These are phyloP conservation scores for Nothobranchius kuhntae DNA, from an alignment of 2,113 vertebrate genomes.

Conservation along the genomic window DNA sequence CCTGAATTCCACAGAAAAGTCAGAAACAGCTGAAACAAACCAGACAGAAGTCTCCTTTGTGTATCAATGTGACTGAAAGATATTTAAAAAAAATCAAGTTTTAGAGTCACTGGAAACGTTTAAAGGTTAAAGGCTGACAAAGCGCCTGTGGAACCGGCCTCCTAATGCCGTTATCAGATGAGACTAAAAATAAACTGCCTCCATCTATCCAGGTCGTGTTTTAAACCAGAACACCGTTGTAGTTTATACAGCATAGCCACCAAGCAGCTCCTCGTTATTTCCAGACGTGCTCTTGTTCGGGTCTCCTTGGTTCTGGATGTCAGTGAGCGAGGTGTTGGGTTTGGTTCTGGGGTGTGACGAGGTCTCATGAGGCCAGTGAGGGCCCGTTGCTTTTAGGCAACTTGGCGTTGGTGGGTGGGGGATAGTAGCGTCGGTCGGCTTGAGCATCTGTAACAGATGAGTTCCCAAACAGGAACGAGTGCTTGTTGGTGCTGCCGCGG, in stretches of 20 bases:
- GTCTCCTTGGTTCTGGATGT: not conserved
- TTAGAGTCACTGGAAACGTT: not conserved
- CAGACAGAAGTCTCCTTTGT: not conserved
- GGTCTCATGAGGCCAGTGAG: slow-evolving; percentile 58
- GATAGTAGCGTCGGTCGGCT: slow-evolving; percentile 49
- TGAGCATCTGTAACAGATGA: slow-evolving; percentile 50
- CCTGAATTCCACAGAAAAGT: slow-evolving; percentile 59
- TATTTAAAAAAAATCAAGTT: not conserved
- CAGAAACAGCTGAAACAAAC: slow-evolving; percentile 9
- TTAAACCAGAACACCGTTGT: not conserved
- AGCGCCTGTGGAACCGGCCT: not conserved
- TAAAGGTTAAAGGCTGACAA: slow-evolving; percentile 15
- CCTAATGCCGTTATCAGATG: not conserved
- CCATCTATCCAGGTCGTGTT: too few species aligned
- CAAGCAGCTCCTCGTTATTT: not conserved
- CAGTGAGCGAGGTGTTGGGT: not conserved
- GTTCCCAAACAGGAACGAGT: slow-evolving; percentile 80
- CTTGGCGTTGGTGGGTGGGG: slow-evolving; percentile 60
- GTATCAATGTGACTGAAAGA: not conserved
- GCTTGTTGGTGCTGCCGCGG: slow-evolving; percentile 58
- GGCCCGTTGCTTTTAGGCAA: slow-evolving; percentile 66
- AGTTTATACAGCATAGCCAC: slow-evolving; percentile 43
- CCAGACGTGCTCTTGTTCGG: not conserved
- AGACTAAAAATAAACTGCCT: slow-evolving; percentile 24
- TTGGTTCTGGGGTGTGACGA: not conserved